phyloP scores from a whole-genome alignment of 2,113 vertebrate genomes.

The Candoia aspera region DNA sequence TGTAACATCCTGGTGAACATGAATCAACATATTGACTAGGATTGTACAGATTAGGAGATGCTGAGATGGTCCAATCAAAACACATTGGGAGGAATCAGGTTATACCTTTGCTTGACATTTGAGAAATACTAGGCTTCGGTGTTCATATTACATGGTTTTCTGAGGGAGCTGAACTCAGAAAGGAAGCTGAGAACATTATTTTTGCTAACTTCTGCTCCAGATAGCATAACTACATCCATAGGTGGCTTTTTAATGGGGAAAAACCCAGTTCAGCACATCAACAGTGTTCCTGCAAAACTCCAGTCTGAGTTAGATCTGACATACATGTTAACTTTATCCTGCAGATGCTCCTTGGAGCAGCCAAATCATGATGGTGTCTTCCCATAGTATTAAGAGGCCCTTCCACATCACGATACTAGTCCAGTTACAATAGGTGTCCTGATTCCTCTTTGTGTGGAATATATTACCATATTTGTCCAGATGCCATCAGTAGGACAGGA shows the following conservation, averaged over 20 bases:
- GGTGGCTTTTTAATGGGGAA: conserved; percentile 21
- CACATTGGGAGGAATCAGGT: not conserved
- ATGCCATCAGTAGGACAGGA: not conserved
- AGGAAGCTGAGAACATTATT: not conserved
- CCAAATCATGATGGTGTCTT: not conserved
- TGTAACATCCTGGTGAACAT: conserved; percentile 2
- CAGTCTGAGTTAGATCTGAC: not conserved
- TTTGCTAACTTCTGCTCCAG: conserved; percentile 10
- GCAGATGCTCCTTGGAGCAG: not conserved
- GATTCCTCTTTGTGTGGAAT: not conserved
- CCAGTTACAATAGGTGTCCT: not conserved
- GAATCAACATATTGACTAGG: not conserved
- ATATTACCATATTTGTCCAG: not conserved
- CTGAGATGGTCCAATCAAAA: not conserved
- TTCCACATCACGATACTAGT: not conserved
- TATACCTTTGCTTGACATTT: conserved; percentile 10
- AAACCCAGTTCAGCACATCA: conserved; percentile 37
- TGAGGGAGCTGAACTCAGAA: conserved; percentile 3
- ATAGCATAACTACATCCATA: not conserved
- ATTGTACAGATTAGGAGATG: not conserved
- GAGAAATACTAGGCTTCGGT: not conserved
- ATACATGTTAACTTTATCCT: not conserved
- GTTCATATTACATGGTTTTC: not conserved
- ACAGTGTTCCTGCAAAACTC: conserved; percentile 16
- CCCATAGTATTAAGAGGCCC: not conserved